A percentile compares a stretch with the other conserved stretches of the same genome.
Evolutionary conservation across 2,797 vertebrate genomes (phyloP).

Genomic region (Sebastes wilsoni): DNA sequence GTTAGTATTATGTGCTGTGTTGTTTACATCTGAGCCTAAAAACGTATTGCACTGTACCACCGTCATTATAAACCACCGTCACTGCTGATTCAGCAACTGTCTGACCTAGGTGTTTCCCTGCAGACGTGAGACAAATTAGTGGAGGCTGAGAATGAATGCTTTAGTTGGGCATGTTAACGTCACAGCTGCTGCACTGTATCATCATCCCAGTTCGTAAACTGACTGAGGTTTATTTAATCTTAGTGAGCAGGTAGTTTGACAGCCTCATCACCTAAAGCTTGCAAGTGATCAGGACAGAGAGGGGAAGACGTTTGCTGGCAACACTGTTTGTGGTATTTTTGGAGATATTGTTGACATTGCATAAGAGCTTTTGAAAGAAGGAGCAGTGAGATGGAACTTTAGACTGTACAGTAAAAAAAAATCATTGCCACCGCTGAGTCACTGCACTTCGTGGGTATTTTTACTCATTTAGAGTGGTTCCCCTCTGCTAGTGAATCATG

Average conservation of each 20-base stretch:
- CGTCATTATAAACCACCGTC: constrained; percentile 35
- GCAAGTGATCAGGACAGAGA: not conserved
- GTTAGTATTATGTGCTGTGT: constrained; percentile 70
- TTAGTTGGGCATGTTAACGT: constrained; percentile 33
- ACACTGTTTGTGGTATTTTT: constrained; percentile 51
- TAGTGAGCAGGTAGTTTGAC: constrained; percentile 16
- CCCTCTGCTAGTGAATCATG: constrained; percentile 27
- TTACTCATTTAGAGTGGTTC: constrained; percentile 16
- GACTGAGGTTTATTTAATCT: constrained; percentile 33
- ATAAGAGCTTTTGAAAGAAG: constrained; percentile 32
- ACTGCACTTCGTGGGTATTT: constrained; percentile 7
- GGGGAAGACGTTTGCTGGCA: not conserved
- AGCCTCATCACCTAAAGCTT: constrained; percentile 3
- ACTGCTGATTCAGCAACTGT: constrained; percentile 53
- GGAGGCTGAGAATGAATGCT: constrained; percentile 43
- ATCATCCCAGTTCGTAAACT: constrained; percentile 41
- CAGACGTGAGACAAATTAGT: constrained; percentile 54
- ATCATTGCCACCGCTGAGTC: constrained; percentile 16
- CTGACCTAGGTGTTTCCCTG: constrained; percentile 54
- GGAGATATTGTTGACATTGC: constrained; percentile 55
- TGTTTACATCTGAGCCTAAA: constrained; percentile 18
- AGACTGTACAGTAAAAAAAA: constrained; percentile 21
- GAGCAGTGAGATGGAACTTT: constrained; percentile 21
- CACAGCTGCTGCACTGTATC: constrained; percentile 43
- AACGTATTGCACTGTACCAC: constrained; percentile 22